Evolutionary conservation across 2,797 vertebrate species (phyloP).

Genomic region (Sciurus carolinensis): DNA sequence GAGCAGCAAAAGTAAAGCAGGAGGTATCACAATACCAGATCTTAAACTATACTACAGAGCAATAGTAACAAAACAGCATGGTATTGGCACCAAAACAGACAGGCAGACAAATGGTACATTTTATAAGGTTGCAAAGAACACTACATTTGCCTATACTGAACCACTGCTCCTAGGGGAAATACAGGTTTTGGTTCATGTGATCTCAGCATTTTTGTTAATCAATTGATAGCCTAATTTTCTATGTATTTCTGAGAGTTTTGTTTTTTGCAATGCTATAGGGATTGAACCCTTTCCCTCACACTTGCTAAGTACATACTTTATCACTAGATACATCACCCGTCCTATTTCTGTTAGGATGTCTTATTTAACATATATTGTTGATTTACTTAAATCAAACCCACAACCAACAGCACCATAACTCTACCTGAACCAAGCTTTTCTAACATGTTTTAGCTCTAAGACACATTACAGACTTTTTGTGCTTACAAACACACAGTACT

Average conservation of each 20-base stretch:
- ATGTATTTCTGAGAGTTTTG: not conserved
- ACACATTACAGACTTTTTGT: not conserved
- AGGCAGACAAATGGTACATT: too few species aligned
- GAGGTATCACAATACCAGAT: too few species aligned
- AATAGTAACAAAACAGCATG: too few species aligned
- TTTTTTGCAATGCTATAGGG: not conserved
- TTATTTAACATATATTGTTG: not conserved
- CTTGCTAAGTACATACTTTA: not conserved
- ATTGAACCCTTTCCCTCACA: not conserved
- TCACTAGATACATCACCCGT: not conserved
- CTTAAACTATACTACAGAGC: too few species aligned
- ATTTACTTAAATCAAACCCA: not conserved
- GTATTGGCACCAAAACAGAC: too few species aligned
- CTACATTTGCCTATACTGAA: not conserved
- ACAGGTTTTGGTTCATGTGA: not conserved
- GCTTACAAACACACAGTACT: not conserved
- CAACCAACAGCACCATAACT: not conserved
- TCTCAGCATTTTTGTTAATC: not conserved
- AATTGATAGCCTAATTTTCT: not conserved
- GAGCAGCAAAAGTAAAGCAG: too few species aligned
- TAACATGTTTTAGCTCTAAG: not conserved
- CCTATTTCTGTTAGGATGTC: not conserved
- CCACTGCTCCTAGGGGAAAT: not conserved
- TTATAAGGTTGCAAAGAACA: constrained; percentile 2
- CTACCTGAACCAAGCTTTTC: constrained; percentile 40